Evolutionary conservation across 2,888 invertebrate species (phyloP).

Genomic region (Drosophila niveifrons): DNA sequence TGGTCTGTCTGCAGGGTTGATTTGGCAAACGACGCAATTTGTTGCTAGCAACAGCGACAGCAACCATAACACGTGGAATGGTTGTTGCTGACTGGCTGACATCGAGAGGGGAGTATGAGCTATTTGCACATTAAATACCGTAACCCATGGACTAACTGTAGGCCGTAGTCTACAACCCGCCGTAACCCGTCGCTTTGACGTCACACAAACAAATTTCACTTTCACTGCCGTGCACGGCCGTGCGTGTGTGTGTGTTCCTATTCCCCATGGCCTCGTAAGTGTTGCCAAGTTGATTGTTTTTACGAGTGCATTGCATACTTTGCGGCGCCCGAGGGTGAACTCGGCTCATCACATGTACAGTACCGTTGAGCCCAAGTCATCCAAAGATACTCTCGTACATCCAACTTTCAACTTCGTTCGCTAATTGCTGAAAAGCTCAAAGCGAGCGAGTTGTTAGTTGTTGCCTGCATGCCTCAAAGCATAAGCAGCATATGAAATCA

Average conservation of each 20-base stretch:
- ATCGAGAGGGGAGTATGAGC: constrained; percentile 52
- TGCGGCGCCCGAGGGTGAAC: constrained; percentile 63
- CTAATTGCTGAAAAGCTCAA: constrained; percentile 62
- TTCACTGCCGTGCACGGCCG: constrained; percentile 20
- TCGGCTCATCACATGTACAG: constrained; percentile 16
- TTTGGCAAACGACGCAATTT: constrained; percentile 78
- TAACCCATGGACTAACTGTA: constrained; percentile 72
- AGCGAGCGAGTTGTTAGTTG: constrained; percentile 19
- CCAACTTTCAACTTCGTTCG: constrained; percentile 7
- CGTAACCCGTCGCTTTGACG: constrained; percentile 53
- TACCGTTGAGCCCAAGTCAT: constrained; percentile 52
- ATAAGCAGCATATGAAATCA: constrained; percentile 61
- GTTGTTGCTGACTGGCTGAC: constrained; percentile 1
- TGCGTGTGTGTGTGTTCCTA: constrained; percentile 32
- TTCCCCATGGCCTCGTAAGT: constrained; percentile 73
- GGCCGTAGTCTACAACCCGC: constrained; percentile 66
- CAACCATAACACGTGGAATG: constrained; percentile 54
- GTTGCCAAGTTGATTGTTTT: constrained; percentile 75
- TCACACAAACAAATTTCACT: constrained; percentile 49
- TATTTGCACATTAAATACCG: constrained; percentile 82
- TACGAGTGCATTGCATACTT: constrained; percentile 71
- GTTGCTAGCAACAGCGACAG: constrained; percentile 63
- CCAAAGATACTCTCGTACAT: constrained; percentile 14
- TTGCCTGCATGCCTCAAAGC: constrained; percentile 24
- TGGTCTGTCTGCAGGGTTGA: constrained; percentile 72